Evolutionary conservation across 2,113 vertebrate genomes (phyloP).

Genomic region (Campylomormyrus numenius): DNA sequence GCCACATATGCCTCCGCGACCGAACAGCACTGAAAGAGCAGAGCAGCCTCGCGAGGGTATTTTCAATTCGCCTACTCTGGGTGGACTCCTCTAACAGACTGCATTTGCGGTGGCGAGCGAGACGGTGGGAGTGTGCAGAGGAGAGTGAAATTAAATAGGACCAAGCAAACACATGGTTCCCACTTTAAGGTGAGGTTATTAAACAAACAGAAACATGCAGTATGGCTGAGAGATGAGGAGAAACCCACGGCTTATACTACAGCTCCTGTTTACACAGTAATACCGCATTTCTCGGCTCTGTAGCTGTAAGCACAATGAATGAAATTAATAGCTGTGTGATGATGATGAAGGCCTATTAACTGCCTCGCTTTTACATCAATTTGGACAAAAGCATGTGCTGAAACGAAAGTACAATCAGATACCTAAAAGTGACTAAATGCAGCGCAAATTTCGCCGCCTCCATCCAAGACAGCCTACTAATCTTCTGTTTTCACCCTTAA

Average conservation of each 20-base stretch:
- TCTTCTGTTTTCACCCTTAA: neutral
- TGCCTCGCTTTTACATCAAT: neutral
- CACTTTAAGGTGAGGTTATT: neutral
- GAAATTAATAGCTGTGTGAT: neutral
- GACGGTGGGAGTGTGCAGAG: neutral
- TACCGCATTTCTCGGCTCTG: neutral
- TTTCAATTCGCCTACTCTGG: slow-evolving; percentile 22
- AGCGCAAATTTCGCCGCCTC: neutral
- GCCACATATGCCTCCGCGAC: neutral
- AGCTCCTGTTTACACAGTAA: neutral
- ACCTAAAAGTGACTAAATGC: neutral
- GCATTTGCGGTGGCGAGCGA: slow-evolving; percentile 26
- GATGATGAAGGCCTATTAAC: neutral
- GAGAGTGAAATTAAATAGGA: neutral
- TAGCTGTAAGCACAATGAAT: neutral
- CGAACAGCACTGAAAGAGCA: neutral
- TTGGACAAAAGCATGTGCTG: neutral
- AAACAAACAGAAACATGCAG: neutral
- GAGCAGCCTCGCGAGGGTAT: slow-evolving; percentile 12
- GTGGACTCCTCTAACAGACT: slow-evolving; percentile 31
- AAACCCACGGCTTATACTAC: neutral
- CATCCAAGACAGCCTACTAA: neutral
- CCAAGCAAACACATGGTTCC: neutral
- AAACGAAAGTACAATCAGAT: no score
- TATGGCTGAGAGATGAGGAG: neutral